These are phyloP conservation scores for Grapholita molesta DNA, from an alignment of 1,140 invertebrate genomes.

Conservation along the genomic window DNA sequence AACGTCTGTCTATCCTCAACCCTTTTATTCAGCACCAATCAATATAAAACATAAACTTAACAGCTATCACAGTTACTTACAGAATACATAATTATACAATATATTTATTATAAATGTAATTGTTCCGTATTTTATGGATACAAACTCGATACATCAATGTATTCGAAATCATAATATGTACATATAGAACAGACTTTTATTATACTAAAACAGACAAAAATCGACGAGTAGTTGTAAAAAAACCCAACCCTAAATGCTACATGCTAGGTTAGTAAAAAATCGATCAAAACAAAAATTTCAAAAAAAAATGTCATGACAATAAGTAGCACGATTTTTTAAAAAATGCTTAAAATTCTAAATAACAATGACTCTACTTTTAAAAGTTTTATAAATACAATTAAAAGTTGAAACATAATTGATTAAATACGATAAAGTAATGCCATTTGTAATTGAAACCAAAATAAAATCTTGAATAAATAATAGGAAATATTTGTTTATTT, in stretches of 20 bases:
- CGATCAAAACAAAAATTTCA: background rate
- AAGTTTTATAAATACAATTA: background rate
- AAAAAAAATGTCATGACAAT: background rate
- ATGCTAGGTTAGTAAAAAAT: too few species aligned
- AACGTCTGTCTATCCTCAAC: slow-evolving; percentile 47
- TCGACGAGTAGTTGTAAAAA: background rate
- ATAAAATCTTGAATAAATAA: background rate
- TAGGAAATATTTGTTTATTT: background rate
- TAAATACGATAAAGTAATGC: background rate
- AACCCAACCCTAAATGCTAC: too few species aligned
- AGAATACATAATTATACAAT: background rate
- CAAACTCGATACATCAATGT: background rate
- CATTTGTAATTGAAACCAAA: too few species aligned
- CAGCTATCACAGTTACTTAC: slow-evolving; percentile 61
- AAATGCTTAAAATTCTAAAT: background rate
- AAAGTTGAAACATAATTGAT: background rate
- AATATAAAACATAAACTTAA: slow-evolving; percentile 53
- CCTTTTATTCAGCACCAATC: slow-evolving; percentile 58
- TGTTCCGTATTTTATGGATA: background rate
- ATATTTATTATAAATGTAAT: background rate
- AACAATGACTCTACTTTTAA: background rate
- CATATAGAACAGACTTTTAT: background rate
- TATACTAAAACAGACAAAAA: background rate
- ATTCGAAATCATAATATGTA: background rate
- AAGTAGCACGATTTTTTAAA: too few species aligned